Base-by-base conservation (phyloP, 1,140 invertebrate species). In the Calephelis virginiensis region DNA sequence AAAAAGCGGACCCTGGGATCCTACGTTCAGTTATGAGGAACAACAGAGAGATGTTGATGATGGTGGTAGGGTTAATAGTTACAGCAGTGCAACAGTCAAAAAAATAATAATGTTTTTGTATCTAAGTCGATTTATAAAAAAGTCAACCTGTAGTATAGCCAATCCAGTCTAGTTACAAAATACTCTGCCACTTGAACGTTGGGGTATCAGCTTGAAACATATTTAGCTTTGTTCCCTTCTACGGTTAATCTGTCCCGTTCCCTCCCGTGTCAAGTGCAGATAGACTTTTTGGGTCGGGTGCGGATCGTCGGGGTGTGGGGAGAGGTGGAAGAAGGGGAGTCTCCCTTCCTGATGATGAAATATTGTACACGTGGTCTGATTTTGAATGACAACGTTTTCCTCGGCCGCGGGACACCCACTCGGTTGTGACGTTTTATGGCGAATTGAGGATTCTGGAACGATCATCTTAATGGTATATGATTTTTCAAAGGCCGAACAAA, bases 281-380 rank as follows among this genome's bases (percentile, higher is more conserved):
- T 90, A 90, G 85, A 90, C 83, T 90, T 90, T 90, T 90, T 85
- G 87, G 86, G 85, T 86, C 80, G 85, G 81, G 69, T 64, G 71
- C 67, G 76, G 74, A 77, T 68, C 65, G 28, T 28, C 60, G 62
- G 67, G 65, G 66, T 48, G 49, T 61, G 53, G 66, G 63, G 43
- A 67, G 60, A 43, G 64, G 70, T n/a, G 37, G 67, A 74, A 70
- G 67, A 66, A 66, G 61, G n/a, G 71, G 61, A 62, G 38, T 68
- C 82, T 74, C 82, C 85, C 82, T 76, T 72, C 77, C 81, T 93
- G 92, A 93, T 93, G 93, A 93, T 93, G 93, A 93, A 93, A 93
- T 93, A 93, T 93, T 92, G 92, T 92, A 93, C 93, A 93, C 93
- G 93, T 93, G 93, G 93, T 93, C 92, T 92, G 93, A 93, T 93